Percentiles rank a stretch among this genome's conserved stretches.
Conservation (phyloP, 2,113 vertebrate genomes). For the Tympanuchus pallidicinctus region DNA sequence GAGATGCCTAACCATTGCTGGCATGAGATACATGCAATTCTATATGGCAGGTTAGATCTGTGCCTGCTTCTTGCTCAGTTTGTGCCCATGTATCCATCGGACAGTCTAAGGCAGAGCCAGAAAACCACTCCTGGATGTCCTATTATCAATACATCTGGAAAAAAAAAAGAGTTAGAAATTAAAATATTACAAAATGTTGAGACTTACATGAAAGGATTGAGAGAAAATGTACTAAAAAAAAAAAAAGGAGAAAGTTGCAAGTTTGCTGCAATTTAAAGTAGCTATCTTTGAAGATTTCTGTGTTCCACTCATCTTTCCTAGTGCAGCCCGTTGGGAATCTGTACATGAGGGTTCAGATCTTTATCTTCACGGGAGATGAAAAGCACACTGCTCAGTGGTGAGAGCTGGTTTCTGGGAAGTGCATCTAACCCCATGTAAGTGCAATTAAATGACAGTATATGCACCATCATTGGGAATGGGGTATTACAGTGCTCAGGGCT, state of each 20-base stretch:
- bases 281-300: conserved; percentile 26
- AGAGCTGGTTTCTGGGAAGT: not conserved
- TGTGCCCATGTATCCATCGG: not conserved
- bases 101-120: not conserved
- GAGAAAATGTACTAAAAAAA: not conserved
- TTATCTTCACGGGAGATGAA: conserved; percentile 16
- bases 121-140: not conserved
- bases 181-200: not conserved
- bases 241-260: not conserved
- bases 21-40: accelerated
- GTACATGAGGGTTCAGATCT: conserved; percentile 23
- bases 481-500: not conserved
- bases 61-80: not conserved
- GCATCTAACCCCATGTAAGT: not conserved
- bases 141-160: not conserved
- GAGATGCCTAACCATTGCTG: not conserved
- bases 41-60: not conserved
- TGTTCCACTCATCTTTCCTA: not conserved
- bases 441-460: not conserved
- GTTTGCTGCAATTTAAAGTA: not conserved
- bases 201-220: not conserved
- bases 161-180: not conserved
- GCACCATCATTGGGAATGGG: not conserved
- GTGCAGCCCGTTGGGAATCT: not conserved
- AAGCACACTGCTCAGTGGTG: not conserved